Base-by-base conservation (phyloP, 2,113 vertebrate species). In the Ranitomeya variabilis region DNA sequence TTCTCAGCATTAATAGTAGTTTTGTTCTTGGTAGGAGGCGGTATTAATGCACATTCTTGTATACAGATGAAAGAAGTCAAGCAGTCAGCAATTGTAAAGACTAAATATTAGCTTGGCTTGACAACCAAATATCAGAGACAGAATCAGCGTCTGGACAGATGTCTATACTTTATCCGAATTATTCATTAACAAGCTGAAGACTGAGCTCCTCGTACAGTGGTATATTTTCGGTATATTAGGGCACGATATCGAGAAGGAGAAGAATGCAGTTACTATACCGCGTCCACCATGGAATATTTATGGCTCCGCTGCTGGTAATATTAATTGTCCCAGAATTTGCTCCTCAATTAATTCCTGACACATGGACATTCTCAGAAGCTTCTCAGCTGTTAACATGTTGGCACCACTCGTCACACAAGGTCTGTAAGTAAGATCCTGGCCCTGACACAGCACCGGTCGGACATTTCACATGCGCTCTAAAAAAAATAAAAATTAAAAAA, bases 341-440 rank as follows among this genome's bases (percentile, higher is more conserved):
- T 52, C 26, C 37, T 76, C 16, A 76, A 76, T 76, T 76, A 76
- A 52, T 76, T 45, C 73, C 7, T 9, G 12, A 52, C 73, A 76
- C 73, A 76, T 76, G 73, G 8, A 76, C 73, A 76, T 76, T 76
- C 73, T 76, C 4, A 11, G 73, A 19, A 52, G 45, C 73, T 51
- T 76, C 73, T 76, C 73, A 76, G 73, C 73, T 76, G 73, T 52
- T 76, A 52, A 76, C 12, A 52, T 76, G 45, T 76, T 76, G 73
- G 73, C 73, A 76, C 16, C 73, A 6, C 16, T 74, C 71, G 6
- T 8, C 15, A 19, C 19, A 52, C 73, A 76, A 80, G 12, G 23
- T 16, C 55, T 60, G 78, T 26, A 16, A 31, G 51, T 80, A 13
- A 31, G 18, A 57, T 59, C 78, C 26, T 7, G 15, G 55, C 55